Percentiles rank a stretch among this genome's conserved stretches.
phyloP scores from a whole-genome alignment of 92 coral and sea anemone genomes.

The Porites rus region DNA sequence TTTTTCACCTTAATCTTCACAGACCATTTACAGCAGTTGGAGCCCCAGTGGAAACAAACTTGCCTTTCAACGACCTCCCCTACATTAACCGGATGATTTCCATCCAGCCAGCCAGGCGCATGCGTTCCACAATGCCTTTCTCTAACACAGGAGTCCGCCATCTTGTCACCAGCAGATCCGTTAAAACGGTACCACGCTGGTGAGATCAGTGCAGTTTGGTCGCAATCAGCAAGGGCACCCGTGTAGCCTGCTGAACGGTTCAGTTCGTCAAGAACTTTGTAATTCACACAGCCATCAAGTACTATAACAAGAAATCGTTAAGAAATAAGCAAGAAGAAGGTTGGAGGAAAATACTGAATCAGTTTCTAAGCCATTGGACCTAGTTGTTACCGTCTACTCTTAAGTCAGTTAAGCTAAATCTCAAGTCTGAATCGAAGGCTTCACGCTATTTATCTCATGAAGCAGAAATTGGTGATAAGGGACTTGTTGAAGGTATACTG shows the following conservation, averaged over 20 bases:
- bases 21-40: conserved; percentile 55
- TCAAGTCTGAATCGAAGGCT: too few relatives aligned
- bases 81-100: conserved; percentile 57
- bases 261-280: not conserved
- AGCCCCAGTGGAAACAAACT: conserved; percentile 57
- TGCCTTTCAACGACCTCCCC: conserved; percentile 42
- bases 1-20: conserved; percentile 57
- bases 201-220: conserved; percentile 16
- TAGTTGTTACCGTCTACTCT: too few relatives aligned
- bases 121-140: conserved; percentile 65
- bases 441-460: too few relatives aligned
- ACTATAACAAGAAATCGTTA: not conserved
- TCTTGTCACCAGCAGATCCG: conserved; percentile 42
- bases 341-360: too few relatives aligned
- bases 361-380: too few relatives aligned
- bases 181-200: conserved; percentile 51
- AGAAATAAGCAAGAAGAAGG: too few relatives aligned
- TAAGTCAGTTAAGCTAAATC: too few relatives aligned
- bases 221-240: not conserved
- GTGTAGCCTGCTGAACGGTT: conserved; percentile 38
- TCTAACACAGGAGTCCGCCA: conserved; percentile 40
- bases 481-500: too few relatives aligned
- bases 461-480: too few relatives aligned
- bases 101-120: conserved; percentile 70
- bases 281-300: conserved; percentile 14